phyloP scores from a whole-genome alignment of 2,113 vertebrate genomes.

The Syrmaticus mikado region DNA sequence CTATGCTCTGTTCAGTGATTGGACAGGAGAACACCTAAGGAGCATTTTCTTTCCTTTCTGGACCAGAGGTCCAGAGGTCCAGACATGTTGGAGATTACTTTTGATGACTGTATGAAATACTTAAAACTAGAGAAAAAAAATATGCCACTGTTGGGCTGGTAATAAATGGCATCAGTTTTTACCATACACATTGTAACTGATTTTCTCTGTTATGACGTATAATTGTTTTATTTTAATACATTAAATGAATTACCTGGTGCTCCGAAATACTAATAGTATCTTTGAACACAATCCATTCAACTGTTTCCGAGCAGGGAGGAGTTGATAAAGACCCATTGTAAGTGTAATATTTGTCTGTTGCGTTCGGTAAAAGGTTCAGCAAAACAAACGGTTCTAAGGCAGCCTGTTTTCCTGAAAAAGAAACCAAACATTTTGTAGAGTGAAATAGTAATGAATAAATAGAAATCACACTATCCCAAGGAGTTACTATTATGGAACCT shows the following conservation, averaged over 20 bases:
- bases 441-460: not conserved
- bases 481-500: not conserved
- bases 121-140: not conserved
- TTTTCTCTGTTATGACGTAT: not conserved
- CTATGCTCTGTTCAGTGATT: not conserved
- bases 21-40: not conserved
- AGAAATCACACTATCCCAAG: not conserved
- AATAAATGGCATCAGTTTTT: not conserved
- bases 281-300: slow-evolving; percentile 97
- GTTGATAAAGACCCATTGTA: slow-evolving; percentile 95
- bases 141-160: not conserved
- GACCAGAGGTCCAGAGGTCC: not conserved
- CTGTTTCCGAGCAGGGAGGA: slow-evolving; percentile 92
- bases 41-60: not conserved
- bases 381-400: slow-evolving; percentile 83
- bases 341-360: slow-evolving; percentile 93
- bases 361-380: slow-evolving; percentile 88
- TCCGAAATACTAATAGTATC: slow-evolving; percentile 90
- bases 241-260: slow-evolving; percentile 83
- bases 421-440: not conserved
- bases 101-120: not conserved
- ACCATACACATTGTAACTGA: not conserved
- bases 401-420: slow-evolving; percentile 86
- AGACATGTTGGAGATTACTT: not conserved
- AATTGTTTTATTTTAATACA: not conserved